Conservation (phyloP, 2,888 invertebrate species). For the Aleiodes alternator region DNA sequence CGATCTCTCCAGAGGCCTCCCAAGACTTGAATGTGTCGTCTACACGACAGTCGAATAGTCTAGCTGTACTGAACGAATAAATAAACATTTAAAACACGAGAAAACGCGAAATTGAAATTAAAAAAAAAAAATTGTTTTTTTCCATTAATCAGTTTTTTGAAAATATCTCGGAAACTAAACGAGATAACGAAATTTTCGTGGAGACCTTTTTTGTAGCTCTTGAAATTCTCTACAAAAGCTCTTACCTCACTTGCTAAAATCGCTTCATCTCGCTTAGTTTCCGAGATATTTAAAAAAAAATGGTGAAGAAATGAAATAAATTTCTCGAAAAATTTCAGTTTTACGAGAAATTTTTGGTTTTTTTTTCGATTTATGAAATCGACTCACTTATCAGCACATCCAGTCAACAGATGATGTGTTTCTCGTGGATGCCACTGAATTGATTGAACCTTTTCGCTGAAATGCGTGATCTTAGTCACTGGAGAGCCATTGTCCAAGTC, state of each 20-base stretch:
- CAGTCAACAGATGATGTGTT: slow-evolving; percentile 87
- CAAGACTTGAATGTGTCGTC: slow-evolving; percentile 80
- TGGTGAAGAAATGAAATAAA: no score
- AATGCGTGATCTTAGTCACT: slow-evolving; percentile 84
- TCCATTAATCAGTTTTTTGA: no score
- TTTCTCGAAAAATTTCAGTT: no score
- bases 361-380: slow-evolving; percentile 3
- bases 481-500: slow-evolving; percentile 89
- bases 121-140: no score
- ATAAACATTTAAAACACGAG: slow-evolving; percentile 35
- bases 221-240: no score
- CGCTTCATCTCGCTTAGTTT: no score
- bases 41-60: slow-evolving; percentile 88
- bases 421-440: slow-evolving; percentile 90
- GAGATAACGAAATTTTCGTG: no score
- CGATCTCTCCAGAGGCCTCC: slow-evolving; percentile 88
- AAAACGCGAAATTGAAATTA: no score
- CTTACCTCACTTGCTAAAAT: no score
- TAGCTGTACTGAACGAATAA: slow-evolving; percentile 78
- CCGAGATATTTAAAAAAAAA: no score
- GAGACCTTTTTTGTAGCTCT: no score
- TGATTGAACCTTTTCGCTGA: slow-evolving; percentile 90
- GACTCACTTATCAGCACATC: slow-evolving; percentile 85
- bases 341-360: slow-evolving; percentile 25
- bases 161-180: no score